Evolutionary conservation across 1,140 invertebrate genomes (phyloP).

Genomic region (Lasaia peninsularis): DNA sequence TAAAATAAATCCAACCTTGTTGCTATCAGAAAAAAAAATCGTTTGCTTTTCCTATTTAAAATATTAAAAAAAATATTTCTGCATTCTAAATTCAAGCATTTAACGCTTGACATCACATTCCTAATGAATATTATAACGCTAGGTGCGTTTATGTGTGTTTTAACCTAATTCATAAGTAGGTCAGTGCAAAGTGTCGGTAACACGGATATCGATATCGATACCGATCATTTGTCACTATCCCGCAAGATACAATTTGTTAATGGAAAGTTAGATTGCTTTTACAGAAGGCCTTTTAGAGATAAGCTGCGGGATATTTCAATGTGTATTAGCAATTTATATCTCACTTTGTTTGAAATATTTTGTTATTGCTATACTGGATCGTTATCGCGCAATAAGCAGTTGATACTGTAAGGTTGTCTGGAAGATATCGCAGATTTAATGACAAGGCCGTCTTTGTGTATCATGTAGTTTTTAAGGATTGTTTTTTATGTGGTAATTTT

Average conservation of each 20-base stretch:
- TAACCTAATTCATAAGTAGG: conserved; percentile 8
- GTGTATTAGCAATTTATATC: not conserved
- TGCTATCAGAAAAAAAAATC: no score
- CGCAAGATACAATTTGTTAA: conserved; percentile 7
- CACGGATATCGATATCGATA: not conserved
- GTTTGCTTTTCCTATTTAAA: not conserved
- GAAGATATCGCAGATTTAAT: no score
- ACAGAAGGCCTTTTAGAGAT: not conserved
- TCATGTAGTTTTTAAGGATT: no score
- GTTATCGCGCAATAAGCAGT: no score
- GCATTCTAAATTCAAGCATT: not conserved
- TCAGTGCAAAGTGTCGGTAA: not conserved
- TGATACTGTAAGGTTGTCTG: no score
- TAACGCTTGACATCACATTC: not conserved
- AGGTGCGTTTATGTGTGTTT: not conserved
- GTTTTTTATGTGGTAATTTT: no score
- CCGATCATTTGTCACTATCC: conserved; percentile 5
- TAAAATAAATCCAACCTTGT: no score
- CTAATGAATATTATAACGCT: conserved; percentile 7
- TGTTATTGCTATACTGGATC: no score
- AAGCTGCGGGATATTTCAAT: not conserved
- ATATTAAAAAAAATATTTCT: not conserved
- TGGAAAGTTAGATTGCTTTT: conserved; percentile 5
- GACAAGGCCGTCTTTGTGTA: no score
- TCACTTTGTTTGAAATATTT: no score